Percentiles rank a stretch among this genome's conserved stretches.
These are phyloP conservation scores for Psettodes erumei DNA, from an alignment of 2,113 vertebrate genomes.

Conservation along the genomic window DNA sequence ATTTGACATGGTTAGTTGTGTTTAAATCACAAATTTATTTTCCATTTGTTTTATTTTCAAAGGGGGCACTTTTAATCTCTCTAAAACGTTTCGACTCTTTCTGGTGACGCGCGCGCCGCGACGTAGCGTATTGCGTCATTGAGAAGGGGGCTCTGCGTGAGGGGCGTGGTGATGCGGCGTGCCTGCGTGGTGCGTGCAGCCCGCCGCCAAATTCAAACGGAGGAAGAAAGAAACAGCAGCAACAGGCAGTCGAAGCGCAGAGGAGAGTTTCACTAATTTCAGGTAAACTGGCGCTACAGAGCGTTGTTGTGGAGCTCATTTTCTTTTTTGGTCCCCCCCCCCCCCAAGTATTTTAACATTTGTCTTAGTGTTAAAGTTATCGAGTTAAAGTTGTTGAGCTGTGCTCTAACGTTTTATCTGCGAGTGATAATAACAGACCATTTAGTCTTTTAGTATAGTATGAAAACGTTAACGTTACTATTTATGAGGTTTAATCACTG, in stretches of 20 bases:
- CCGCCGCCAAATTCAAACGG: conserved; percentile 84
- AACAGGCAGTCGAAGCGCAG: not conserved
- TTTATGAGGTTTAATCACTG: not conserved
- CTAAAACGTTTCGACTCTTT: too few relatives aligned
- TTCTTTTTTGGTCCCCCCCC: not conserved
- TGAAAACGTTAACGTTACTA: not conserved
- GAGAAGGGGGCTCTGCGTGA: not conserved
- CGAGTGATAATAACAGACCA: not conserved
- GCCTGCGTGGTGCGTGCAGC: not conserved
- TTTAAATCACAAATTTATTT: too few relatives aligned
- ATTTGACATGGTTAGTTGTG: too few relatives aligned
- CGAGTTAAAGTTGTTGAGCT: not conserved
- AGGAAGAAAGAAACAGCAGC: conserved; percentile 43
- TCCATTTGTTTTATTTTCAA: too few relatives aligned
- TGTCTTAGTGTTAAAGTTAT: not conserved
- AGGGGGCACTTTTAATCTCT: too few relatives aligned
- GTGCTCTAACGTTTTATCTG: too few relatives aligned
- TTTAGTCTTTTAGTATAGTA: not conserved
- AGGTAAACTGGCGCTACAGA: conserved; percentile 25
- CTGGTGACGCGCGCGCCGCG: not conserved
- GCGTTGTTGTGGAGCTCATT: accelerated
- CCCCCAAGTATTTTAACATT: accelerated
- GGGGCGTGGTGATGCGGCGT: conserved; percentile 30
- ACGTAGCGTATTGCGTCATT: conserved; percentile 37
- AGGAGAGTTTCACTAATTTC: not conserved